These are phyloP conservation scores for Folsomia manolachei DNA, from an alignment of 2,888 invertebrate genomes.

Conservation along the genomic window DNA sequence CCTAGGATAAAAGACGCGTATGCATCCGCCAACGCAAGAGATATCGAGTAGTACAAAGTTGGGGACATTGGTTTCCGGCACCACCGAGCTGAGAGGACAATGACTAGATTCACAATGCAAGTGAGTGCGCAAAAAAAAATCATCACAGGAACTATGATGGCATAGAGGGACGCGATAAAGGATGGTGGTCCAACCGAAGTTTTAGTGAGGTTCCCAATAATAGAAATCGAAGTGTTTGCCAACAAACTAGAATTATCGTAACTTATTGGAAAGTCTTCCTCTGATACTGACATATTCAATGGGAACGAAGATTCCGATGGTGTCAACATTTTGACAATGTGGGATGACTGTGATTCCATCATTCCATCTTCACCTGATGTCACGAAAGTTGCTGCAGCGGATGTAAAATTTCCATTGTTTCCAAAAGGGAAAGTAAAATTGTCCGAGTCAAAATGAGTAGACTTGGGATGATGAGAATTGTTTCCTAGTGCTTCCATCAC, in stretches of 20 bases:
- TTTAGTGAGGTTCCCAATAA: slow-evolving; percentile 6
- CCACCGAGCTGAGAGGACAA: slow-evolving; percentile 60
- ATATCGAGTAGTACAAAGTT: slow-evolving; percentile 62
- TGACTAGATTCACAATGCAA: slow-evolving; percentile 59
- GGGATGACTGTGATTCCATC: slow-evolving; percentile 6
- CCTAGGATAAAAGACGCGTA: slow-evolving; percentile 60
- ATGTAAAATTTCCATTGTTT: slow-evolving; percentile 1
- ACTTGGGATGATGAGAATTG: background rate
- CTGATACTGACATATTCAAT: slow-evolving; percentile 19
- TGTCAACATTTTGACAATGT: background rate
- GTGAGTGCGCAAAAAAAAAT: slow-evolving; percentile 59
- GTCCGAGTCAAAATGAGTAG: background rate
- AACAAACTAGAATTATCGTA: background rate
- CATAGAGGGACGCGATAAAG: slow-evolving; percentile 46
- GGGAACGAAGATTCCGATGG: background rate
- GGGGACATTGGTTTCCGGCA: slow-evolving; percentile 61
- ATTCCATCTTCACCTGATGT: background rate
- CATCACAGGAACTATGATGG: slow-evolving; percentile 52
- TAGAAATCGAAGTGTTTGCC: background rate
- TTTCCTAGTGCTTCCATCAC: slow-evolving; percentile 18
- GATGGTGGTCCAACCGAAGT: background rate
- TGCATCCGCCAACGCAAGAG: slow-evolving; percentile 62
- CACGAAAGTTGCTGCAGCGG: background rate
- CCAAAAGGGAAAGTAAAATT: background rate
- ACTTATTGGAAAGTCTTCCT: slow-evolving; percentile 12